These are phyloP conservation scores for Willisornis vidua DNA, from an alignment of 2,113 vertebrate species.

Conservation along the genomic window DNA sequence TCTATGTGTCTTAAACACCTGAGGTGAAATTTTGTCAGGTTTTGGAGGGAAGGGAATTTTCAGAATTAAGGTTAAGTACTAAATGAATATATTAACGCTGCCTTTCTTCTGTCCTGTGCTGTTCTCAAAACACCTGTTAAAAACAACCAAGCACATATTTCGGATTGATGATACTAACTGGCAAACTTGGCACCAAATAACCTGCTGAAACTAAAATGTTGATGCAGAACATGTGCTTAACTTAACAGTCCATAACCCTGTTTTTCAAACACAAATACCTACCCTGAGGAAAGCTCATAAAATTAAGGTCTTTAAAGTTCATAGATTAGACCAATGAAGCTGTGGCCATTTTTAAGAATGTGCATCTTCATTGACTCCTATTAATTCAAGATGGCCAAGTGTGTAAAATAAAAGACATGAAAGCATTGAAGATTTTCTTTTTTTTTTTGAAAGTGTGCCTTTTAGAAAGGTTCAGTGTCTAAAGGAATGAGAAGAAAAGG, in stretches of 20 bases:
- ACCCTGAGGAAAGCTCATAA: constrained; percentile 64
- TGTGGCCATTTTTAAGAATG: neutral
- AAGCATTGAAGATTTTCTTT: neutral
- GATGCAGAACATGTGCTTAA: constrained; percentile 65
- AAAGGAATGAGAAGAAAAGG: neutral
- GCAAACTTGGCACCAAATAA: constrained; percentile 62
- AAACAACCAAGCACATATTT: constrained; percentile 58
- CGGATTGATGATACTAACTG: constrained; percentile 58
- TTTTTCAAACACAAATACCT: constrained; percentile 65
- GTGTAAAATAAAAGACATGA: neutral
- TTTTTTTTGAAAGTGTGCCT: neutral
- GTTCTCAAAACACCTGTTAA: constrained; percentile 63
- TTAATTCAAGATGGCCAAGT: constrained; percentile 48
- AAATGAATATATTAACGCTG: constrained; percentile 49
- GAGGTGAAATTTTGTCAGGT: neutral
- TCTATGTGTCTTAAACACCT: constrained; percentile 1
- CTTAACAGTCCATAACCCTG: constrained; percentile 67
- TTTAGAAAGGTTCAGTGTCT: constrained; percentile 32
- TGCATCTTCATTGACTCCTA: constrained; percentile 18
- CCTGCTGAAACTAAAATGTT: constrained; percentile 70
- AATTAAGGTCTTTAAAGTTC: constrained; percentile 57
- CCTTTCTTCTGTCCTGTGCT: constrained; percentile 48
- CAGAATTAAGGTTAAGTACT: constrained; percentile 17
- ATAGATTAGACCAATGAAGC: constrained; percentile 39
- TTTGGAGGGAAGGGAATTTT: neutral